Conservation (phyloP, 23 tunicate species). For the Oikopleura vanhoeffeni region DNA sequence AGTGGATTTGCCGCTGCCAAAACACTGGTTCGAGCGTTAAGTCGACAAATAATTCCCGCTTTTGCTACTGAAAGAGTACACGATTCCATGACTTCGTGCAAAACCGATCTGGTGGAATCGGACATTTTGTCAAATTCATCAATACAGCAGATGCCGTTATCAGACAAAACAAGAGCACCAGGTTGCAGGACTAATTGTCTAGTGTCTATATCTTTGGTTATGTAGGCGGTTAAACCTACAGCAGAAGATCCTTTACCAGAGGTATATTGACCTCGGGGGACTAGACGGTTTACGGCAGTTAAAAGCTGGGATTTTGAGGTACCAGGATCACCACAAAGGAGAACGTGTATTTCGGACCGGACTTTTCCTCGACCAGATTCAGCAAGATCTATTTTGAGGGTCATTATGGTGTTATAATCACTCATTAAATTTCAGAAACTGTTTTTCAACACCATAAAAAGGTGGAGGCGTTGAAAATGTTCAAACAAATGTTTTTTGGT, state of each 20-base stretch:
- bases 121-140: constrained; percentile 99
- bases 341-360: constrained; percentile 68
- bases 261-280: constrained; percentile 74
- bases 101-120: constrained; percentile 77
- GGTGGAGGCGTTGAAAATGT: too few relatives aligned
- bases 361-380: too few relatives aligned
- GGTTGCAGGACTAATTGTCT: constrained; percentile 76
- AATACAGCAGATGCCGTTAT: constrained; percentile 90
- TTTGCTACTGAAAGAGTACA: constrained; percentile 88
- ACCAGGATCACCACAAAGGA: constrained; percentile 88
- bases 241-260: constrained; percentile 96
- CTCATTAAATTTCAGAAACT: too few relatives aligned
- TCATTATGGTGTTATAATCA: too few relatives aligned
- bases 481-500: too few relatives aligned
- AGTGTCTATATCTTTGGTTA: constrained; percentile 85
- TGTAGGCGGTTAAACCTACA: constrained; percentile 93
- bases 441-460: constrained; percentile 76
- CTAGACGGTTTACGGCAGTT: constrained; percentile 18
- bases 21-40: constrained; percentile 85
- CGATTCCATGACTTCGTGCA: constrained; percentile 99
- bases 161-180: constrained; percentile 99
- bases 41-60: constrained; percentile 84
- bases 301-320: constrained; percentile 79
- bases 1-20: constrained; percentile 99
- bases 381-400: too few relatives aligned